Conservation (phyloP, 2,888 invertebrate species). For the Trissolcus brochymenae region DNA sequence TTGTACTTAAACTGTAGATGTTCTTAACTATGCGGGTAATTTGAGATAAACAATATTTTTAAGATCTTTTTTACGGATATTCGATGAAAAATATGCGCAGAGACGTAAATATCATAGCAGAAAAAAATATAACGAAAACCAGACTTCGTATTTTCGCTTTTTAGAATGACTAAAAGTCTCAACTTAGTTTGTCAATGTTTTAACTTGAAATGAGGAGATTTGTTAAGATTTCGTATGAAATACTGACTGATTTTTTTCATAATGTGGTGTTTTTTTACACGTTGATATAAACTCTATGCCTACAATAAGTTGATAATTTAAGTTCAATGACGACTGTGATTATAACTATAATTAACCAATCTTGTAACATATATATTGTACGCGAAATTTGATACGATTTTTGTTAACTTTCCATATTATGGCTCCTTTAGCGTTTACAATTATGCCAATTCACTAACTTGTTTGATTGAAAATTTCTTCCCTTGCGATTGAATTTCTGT, state of each 20-base stretch:
- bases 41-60: slow-evolving; percentile 51
- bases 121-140: slow-evolving; percentile 23
- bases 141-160: slow-evolving; percentile 48
- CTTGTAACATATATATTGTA: slow-evolving; percentile 51
- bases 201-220: slow-evolving; percentile 50
- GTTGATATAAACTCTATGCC: slow-evolving; percentile 43
- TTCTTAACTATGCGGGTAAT: slow-evolving; percentile 52
- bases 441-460: slow-evolving; percentile 38
- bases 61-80: slow-evolving; percentile 47
- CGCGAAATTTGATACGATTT: slow-evolving; percentile 48
- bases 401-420: slow-evolving; percentile 37
- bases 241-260: slow-evolving; percentile 52
- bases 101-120: slow-evolving; percentile 40
- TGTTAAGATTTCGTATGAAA: slow-evolving; percentile 51
- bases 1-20: slow-evolving; percentile 46
- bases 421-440: slow-evolving; percentile 43
- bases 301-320: slow-evolving; percentile 54
- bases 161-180: slow-evolving; percentile 32
- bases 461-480: slow-evolving; percentile 46
- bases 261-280: slow-evolving; percentile 51
- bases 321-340: slow-evolving; percentile 55
- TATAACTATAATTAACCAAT: slow-evolving; percentile 53
- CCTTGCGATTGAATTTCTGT: slow-evolving; percentile 41
- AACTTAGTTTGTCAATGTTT: slow-evolving; percentile 49
- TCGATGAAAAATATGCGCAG: slow-evolving; percentile 38